Base-by-base conservation (phyloP, 1,140 invertebrate species). In the Caerostris extrusa region DNA sequence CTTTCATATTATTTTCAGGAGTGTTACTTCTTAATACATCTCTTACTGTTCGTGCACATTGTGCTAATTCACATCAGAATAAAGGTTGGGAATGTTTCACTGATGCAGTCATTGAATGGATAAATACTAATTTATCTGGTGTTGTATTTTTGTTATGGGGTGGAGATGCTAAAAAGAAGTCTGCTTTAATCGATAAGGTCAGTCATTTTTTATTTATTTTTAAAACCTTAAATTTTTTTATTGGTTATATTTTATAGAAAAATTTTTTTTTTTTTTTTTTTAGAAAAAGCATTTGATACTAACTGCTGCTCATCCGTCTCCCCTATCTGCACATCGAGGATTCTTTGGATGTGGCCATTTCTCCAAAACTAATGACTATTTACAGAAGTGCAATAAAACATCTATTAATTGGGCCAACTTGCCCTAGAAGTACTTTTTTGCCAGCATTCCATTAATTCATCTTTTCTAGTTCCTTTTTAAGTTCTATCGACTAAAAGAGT, bases 131-230 rank as follows among this genome's bases (percentile, higher is more conserved):
- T 93, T 95, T 95, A 7, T 95, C 95, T 19, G 96, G 96, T 6
- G 95, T 97, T 81, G 97, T 98, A 6, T 98, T 98, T 95, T 95
- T 98, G 14, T 95, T 98, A 7, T 98, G 97, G 97, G 97, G 97
- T 58, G 95, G 96, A 7, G 97, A 97, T 95, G 97, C 97, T 19
- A 97, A 97, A 95, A 97, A 97, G 95, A 98, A 98, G 95, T 97
- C 96, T 91, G 95, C 95, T 12, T 95, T 96, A 67, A 97, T 97
- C 87, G 96, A 97, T 95, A 96, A 96, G 95, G 97, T 97, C 93
- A 58, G 53, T 57, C 55, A 19, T 71, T 8, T 95, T 71, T 64
- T 94, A 14, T 17, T 12, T 64, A 12, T 64, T 1, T 64, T 64
- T 64, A 17, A 64, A 64, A 64, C 17, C 17, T 7, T 50, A 3